phyloP scores from a whole-genome alignment of 2,113 vertebrate genomes.

The Tamias sibiricus region DNA sequence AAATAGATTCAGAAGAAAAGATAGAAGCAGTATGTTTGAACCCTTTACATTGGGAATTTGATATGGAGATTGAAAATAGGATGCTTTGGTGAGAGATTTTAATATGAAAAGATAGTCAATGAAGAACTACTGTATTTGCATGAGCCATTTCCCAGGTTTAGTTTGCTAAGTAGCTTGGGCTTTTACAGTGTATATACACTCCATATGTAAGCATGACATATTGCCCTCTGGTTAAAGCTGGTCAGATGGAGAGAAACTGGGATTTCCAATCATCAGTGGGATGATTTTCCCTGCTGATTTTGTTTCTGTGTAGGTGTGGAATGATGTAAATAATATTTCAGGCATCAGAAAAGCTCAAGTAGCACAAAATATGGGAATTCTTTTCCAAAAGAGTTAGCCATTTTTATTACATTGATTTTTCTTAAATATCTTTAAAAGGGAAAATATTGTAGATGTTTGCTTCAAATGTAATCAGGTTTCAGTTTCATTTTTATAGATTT shows the following conservation, averaged over 20 bases:
- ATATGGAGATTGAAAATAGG: constrained; percentile 17
- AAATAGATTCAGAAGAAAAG: constrained; percentile 12
- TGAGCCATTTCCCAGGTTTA: constrained; percentile 44
- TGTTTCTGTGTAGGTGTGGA: constrained; percentile 56
- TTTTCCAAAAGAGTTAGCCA: neutral
- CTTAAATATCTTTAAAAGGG: constrained; percentile 39
- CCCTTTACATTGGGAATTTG: constrained; percentile 39
- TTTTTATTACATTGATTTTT: constrained; percentile 38
- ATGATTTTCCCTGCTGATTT: constrained; percentile 56
- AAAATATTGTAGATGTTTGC: constrained; percentile 38
- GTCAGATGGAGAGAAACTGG: constrained; percentile 55
- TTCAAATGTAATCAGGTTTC: constrained; percentile 58
- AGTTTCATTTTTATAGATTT: constrained; percentile 55
- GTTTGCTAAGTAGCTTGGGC: neutral
- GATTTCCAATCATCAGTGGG: constrained; percentile 46
- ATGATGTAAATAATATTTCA: constrained; percentile 64
- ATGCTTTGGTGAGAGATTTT: constrained; percentile 33
- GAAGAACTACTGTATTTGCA: constrained; percentile 46
- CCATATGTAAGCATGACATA: neutral
- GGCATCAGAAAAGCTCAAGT: constrained; percentile 44
- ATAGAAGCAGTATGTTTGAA: constrained; percentile 37
- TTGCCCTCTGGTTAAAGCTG: constrained; percentile 46
- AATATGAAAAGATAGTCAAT: constrained; percentile 14
- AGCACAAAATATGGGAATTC: constrained; percentile 38
- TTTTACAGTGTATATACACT: constrained; percentile 42